Evolutionary conservation across 2,797 vertebrate species (phyloP).

Genomic region (Anniella stebbinsi): DNA sequence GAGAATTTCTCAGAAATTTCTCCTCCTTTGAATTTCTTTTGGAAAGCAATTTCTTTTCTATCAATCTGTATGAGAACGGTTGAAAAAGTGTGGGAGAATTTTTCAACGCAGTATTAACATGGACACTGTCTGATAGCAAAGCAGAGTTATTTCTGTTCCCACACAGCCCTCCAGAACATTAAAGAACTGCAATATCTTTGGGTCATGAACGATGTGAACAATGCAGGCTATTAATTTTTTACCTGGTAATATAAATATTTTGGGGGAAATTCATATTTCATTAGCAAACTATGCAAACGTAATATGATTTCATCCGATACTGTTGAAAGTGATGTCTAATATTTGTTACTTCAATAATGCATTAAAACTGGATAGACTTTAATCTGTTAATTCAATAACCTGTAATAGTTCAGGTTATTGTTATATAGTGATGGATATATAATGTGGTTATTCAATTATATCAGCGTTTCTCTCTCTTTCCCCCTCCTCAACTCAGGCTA

Average conservation of each 20-base stretch:
- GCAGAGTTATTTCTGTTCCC: no score
- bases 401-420: conserved; percentile 11
- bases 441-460: conserved; percentile 33
- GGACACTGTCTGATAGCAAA: no score
- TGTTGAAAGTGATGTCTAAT: conserved; percentile 13
- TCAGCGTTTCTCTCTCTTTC: neutral
- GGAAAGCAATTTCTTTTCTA: no score
- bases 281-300: conserved; percentile 12
- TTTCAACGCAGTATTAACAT: neutral
- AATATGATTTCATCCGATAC: conserved; percentile 7
- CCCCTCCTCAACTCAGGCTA: neutral
- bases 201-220: neutral
- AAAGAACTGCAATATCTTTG: neutral
- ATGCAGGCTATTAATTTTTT: neutral
- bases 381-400: conserved; percentile 29
- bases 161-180: neutral
- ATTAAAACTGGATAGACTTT: conserved; percentile 17
- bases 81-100: no score
- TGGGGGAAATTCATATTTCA: neutral
- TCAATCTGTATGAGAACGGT: no score
- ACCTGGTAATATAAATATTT: neutral
- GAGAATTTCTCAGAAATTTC: no score
- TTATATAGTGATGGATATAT: conserved; percentile 15
- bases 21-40: no score
- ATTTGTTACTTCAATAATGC: conserved; percentile 25